phyloP scores from a whole-genome alignment of 2,888 invertebrate genomes.

The Biston betularia region DNA sequence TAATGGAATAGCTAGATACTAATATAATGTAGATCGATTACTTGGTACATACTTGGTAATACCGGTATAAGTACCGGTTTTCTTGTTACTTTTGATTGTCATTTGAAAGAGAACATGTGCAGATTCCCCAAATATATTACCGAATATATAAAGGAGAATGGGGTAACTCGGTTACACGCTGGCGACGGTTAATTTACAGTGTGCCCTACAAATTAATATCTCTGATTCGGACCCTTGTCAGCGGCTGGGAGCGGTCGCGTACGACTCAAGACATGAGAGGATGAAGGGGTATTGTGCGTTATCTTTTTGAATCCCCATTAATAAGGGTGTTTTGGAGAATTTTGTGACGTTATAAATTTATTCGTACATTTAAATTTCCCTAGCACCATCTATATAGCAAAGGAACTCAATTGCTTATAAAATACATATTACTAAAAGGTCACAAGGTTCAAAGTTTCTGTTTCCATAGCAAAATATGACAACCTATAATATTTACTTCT shows the following conservation, averaged over 20 bases:
- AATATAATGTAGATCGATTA: neutral
- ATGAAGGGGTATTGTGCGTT: constrained; percentile 14
- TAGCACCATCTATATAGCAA: too few species aligned
- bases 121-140: constrained; percentile 37
- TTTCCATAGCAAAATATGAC: too few species aligned
- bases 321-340: constrained; percentile 12
- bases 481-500: too few species aligned
- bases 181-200: constrained; percentile 81
- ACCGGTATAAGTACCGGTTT: too few species aligned
- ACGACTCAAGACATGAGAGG: constrained; percentile 47
- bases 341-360: constrained; percentile 5
- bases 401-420: too few species aligned
- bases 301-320: constrained; percentile 25
- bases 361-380: neutral
- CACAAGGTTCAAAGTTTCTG: too few species aligned
- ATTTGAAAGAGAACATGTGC: constrained; percentile 22
- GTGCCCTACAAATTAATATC: constrained; percentile 83
- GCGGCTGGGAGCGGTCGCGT: constrained; percentile 55
- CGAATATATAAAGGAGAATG: constrained; percentile 21
- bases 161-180: constrained; percentile 75
- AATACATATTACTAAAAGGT: too few species aligned
- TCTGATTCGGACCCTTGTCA: constrained; percentile 84
- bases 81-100: neutral
- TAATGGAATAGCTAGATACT: neutral
- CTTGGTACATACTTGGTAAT: neutral